These are phyloP conservation scores for Priocnemis perturbator DNA, from an alignment of 2,888 invertebrate species.

Conservation along the genomic window DNA sequence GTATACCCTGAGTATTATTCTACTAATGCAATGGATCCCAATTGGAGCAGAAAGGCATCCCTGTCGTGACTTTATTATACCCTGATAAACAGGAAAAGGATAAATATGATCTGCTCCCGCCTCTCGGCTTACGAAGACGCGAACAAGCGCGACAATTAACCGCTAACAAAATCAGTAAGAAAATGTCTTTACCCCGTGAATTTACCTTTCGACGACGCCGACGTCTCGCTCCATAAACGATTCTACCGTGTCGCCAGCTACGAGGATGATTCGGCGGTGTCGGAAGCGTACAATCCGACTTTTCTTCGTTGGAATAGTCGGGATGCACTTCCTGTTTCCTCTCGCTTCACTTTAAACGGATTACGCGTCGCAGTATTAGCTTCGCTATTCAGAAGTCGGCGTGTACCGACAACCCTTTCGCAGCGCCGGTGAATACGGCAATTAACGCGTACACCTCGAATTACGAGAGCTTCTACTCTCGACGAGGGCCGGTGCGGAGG, in stretches of 20 bases:
- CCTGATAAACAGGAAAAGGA: background rate
- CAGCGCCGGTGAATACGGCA: constrained; percentile 69
- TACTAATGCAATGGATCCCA: constrained; percentile 2
- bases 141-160: no score
- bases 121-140: background rate
- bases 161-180: background rate
- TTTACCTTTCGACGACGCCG: background rate
- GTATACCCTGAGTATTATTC: constrained; percentile 5
- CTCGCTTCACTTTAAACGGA: constrained; percentile 62
- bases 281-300: constrained; percentile 16
- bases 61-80: no score
- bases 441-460: constrained; percentile 71
- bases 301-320: constrained; percentile 50
- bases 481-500: constrained; percentile 34
- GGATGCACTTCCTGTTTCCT: constrained; percentile 47
- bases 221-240: background rate
- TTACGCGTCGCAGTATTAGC: constrained; percentile 72
- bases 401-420: constrained; percentile 67
- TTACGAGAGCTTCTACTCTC: constrained; percentile 57
- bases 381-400: constrained; percentile 70
- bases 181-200: background rate
- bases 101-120: background rate
- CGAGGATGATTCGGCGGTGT: no score
- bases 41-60: no score
- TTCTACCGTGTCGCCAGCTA: background rate